Evolutionary conservation across 2,888 invertebrate genomes (phyloP).

Genomic region (Cerceris ruficornis): DNA sequence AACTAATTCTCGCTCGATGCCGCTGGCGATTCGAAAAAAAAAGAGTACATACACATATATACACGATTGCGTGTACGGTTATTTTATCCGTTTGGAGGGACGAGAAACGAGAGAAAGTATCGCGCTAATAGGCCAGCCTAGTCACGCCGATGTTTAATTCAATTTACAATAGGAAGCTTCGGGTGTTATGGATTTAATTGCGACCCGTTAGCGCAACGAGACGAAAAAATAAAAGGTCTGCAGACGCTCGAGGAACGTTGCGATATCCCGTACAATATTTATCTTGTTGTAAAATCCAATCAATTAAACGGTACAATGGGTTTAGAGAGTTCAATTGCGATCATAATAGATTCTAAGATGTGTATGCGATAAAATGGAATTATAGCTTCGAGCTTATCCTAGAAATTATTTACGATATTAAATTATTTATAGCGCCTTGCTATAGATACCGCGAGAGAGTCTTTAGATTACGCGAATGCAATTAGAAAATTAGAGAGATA

Average conservation of each 20-base stretch:
- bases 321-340: background rate
- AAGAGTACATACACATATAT: background rate
- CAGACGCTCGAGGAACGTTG: background rate
- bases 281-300: background rate
- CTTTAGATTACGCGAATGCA: too few relatives aligned
- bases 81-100: constrained; percentile 5
- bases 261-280: background rate
- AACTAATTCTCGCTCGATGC: too few relatives aligned
- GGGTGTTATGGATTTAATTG: constrained; percentile 32
- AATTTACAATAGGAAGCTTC: constrained; percentile 21
- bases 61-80: background rate
- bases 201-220: constrained; percentile 11
- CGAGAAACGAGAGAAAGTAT: constrained; percentile 34
- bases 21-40: background rate
- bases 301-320: background rate
- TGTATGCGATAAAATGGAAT: background rate
- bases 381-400: background rate
- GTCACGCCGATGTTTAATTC: constrained; percentile 33
- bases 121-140: constrained; percentile 29
- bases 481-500: too few relatives aligned
- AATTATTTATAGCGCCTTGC: too few relatives aligned
- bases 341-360: background rate
- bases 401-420: too few relatives aligned
- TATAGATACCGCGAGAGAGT: too few relatives aligned
- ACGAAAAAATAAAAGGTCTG: background rate